Evolutionary conservation across 2,888 invertebrate species (phyloP), one percentile per base, ranked within the genome.

Genomic region (Tenthredo mesomela): DNA sequence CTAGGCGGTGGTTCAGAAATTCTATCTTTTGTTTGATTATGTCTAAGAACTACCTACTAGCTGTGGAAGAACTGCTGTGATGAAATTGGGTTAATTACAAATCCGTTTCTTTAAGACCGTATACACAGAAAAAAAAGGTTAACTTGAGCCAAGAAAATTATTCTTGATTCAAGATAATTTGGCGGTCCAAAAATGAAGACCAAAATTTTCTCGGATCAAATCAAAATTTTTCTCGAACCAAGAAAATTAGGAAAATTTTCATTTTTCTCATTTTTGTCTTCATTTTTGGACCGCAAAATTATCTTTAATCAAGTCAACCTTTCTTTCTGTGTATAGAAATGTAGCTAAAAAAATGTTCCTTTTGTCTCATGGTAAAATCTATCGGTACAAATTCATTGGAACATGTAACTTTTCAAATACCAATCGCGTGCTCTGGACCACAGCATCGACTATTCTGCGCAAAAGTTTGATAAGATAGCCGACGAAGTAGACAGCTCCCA

Each of bases 401-500:
- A 12, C 5, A 7, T 3, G 18, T 70, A 9, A 37, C 37, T 37
- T 70, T 70, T 33, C 18, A 29, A 25, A 37, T 18, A 37, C n/a
- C 12, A 25, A 70, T 40, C 7, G 40, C 21, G 25, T 18, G n/a
- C 71, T 37, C 71, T 37, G 33, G 9, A 61, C 15, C 12, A 18
- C 29, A 25, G 15, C 67, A 29, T 29, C 15, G n/a, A 43, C 71
- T 71, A 71, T 71, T 71, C 25, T 9, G 43, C 21, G 21, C 37
- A n/a, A 43, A 71, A 40, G 18, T 50, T 33, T 33, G 77, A 77
- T 54, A 77, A 77, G 77, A 77, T 77, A 77, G 50, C 54, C 25
- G 54, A 18, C 77, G 50, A 29, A 50, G 9, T 50, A 77, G 33
- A 50, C 25, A 43, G 71, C 43, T 77, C 18, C 18, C 7, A 54